Evolutionary conservation across 2,113 vertebrate genomes (phyloP), one percentile per base, ranked within the genome.

Genomic region (Toxotes chatareus): DNA sequence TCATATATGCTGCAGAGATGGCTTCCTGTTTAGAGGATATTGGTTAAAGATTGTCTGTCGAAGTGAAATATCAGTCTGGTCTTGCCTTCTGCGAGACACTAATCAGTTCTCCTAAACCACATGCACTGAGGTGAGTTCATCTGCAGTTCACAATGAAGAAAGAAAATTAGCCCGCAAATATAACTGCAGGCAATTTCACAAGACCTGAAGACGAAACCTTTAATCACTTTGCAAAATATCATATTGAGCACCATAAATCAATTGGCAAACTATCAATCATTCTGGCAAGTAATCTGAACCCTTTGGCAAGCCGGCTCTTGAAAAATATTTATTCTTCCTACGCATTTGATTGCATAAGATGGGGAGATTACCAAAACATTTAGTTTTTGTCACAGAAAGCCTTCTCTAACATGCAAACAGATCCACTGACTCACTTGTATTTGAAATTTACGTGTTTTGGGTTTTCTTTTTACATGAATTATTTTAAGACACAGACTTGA

Each of bases 171-270:
- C 80, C 75, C 47, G 3, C 85, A 84, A 85, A 57, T 69, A 72
- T 71, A 73, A 84, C 85, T 73, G 72, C 19, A 73, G 76, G 83
- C 87, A 10, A 72, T 89, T 89, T 87, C 69, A 67, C 86, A 87
- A 89, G 78, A 84, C 75, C 59, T 27, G 56, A 73, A 86, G 75
- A 83, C 63, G 71, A 88, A 91, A 90, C 64, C 80, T 89, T 83
- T 79, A 90, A 93, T 88, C 79, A 63, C 74, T 85, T 76, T 84
- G 49, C 69, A 84, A 72, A 91, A 89, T 81, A 80, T 84, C 32
- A 80, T 65, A 91, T 87, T 89, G 82, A 81, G 85, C 65, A 71
- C 70, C 66, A 68, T 92, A 93, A 91, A 94, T 92, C 88, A 88
- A 77, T 77, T 70, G 69, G 70, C 83, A 79, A 89, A 75, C 76